phyloP scores from a whole-genome alignment of 1,140 invertebrate genomes.

The Orussus abietinus region DNA sequence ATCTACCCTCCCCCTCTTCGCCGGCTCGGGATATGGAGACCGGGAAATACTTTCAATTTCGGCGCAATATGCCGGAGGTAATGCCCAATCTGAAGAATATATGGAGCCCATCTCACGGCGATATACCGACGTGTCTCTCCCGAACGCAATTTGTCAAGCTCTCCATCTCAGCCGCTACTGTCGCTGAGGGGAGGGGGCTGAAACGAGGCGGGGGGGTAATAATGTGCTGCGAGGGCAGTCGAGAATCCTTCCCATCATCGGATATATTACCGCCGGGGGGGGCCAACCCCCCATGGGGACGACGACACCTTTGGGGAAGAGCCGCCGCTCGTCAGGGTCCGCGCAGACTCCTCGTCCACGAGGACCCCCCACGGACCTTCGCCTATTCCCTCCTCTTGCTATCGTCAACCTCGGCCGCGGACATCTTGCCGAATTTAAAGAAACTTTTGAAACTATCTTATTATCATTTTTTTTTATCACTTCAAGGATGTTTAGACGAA shows the following conservation, averaged over 20 bases:
- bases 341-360: no score
- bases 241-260: neutral
- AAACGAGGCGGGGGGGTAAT: conserved; percentile 18
- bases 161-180: neutral
- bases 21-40: neutral
- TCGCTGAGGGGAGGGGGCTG: conserved; percentile 20
- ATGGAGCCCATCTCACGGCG: conserved; percentile 8
- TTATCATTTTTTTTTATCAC: no score
- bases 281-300: neutral
- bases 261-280: neutral
- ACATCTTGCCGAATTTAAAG: no score
- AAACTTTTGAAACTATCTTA: no score
- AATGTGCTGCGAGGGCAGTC: neutral
- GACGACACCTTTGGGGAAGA: no score
- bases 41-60: neutral
- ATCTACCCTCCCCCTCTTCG: no score
- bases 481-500: no score
- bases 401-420: no score
- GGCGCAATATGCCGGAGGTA: neutral
- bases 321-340: no score
- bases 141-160: conserved; percentile 12
- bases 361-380: no score
- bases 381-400: no score
- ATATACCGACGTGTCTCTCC: conserved; percentile 10
- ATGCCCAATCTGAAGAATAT: conserved; percentile 1